Base-by-base conservation (phyloP, 2,797 vertebrate genomes). In the Lithobates pipiens region DNA sequence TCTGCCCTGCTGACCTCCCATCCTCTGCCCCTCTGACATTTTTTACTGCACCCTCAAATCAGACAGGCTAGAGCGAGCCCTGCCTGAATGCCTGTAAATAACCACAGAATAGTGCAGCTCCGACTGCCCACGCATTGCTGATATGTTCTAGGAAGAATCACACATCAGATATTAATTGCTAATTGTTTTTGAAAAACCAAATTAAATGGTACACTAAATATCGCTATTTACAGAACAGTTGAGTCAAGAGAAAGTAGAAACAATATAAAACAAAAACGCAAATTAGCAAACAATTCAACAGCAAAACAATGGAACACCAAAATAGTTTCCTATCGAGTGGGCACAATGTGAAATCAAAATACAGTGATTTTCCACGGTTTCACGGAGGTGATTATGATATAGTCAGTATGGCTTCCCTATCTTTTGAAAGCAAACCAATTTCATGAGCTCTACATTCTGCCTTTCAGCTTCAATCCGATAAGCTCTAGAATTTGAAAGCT, bases 401-500 rank as follows among this genome's bases (percentile, higher is more conserved):
- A 27, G 42, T 76, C 77, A 80, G 63, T 69, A 85, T 69, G 77
- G 11, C 75, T 70, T 71, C 36, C 39, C 54, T 85, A 67, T 76
- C 77, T 63, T 70, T 86, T 46, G 44, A 5, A 83, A 83, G 68
- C 23, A 86, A 1, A 2, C 85, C 72, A 85, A 70, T 76, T 67
- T 80, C 70, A 61, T 36, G 84, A 73, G 63, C 80, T 0, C 29
- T 68, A 65, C 44, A 46, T 80, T 88, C 85, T 85, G 84, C 57
- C 46, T 25, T 72, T 67, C 77, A 88, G 70, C 81, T 84, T 91
- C 68, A 36, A 29, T 71, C 85, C 42, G 44, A 25, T 88, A 68
- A 88, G 88, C 89, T 89, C 69, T 74, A 91, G 90, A 75, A 88
- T 67, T 87, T 86, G n/a, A n/a, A 74, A 46, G 23, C 50, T 85